Percentiles rank a stretch among this genome's conserved stretches.
Conservation (phyloP, 2,888 invertebrate genomes). For the Platerodrilus igneus region DNA sequence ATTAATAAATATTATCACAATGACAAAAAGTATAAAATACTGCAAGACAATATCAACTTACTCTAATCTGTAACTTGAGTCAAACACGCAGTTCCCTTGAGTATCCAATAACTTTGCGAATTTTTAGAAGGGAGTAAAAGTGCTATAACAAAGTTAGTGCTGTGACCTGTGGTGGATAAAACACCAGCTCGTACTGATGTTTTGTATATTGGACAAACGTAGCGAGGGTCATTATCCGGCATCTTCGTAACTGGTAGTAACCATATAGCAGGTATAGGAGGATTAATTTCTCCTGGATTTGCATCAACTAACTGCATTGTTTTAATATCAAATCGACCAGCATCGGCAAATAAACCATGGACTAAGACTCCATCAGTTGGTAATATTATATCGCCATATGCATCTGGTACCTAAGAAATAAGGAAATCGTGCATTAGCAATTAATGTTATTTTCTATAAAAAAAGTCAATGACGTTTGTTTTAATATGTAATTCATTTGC, state of each 20-base stretch:
- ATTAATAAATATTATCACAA: too few relatives aligned
- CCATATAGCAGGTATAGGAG: constrained; percentile 63
- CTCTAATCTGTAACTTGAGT: constrained; percentile 77
- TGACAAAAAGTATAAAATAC: too few relatives aligned
- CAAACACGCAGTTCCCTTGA: constrained; percentile 81
- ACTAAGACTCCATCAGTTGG: constrained; percentile 68
- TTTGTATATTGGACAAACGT: constrained; percentile 80
- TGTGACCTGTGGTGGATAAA: constrained; percentile 88
- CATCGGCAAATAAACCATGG: constrained; percentile 82
- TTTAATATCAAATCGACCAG: constrained; percentile 75
- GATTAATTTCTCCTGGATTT: constrained; percentile 72
- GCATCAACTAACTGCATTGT: constrained; percentile 70
- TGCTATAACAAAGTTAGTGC: constrained; percentile 85
- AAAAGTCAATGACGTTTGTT: too few relatives aligned
- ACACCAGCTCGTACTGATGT: constrained; percentile 82
- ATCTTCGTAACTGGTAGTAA: constrained; percentile 62
- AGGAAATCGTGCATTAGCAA: too few relatives aligned
- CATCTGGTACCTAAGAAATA: constrained; percentile 39
- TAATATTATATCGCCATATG: constrained; percentile 54
- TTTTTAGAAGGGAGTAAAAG: constrained; percentile 65
- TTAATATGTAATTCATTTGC: too few relatives aligned
- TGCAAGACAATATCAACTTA: too few relatives aligned
- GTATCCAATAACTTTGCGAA: constrained; percentile 76
- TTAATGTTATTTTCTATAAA: too few relatives aligned
- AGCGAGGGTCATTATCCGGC: constrained; percentile 59